Base-by-base conservation (phyloP, 2,797 vertebrate species). In the Phalloptychus januarius region DNA sequence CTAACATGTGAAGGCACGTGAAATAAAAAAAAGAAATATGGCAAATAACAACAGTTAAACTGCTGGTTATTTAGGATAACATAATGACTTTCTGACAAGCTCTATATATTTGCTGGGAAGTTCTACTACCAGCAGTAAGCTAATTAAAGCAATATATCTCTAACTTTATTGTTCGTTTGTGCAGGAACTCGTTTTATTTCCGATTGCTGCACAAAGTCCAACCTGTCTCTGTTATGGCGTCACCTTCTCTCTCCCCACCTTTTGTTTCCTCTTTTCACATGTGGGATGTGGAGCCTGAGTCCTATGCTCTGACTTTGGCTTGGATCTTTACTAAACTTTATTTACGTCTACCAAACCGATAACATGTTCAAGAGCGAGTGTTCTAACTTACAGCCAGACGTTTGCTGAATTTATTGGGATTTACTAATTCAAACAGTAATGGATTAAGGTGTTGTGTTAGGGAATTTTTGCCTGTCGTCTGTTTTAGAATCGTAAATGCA, bases 311-410 rank as follows among this genome's bases (percentile, higher is more conserved):
- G 85, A 77, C 77, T 85, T 86, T 83, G 79, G 16, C 73, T 46
- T 83, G 85, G 79, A 91, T 92, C 87, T 92, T 91, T 88, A 93
- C 93, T 92, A 90, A 93, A 74, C 79, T 76, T 75, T 61, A 92
- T 93, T 93, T 92, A 86, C 89, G 93, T 89, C 76, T 13, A 79
- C 79, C 84, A 93, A 75, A 88, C 84, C 87, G 89, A 83, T 87
- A 81, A 80, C 75, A 50, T 67, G 69, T 36, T 20, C 16, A 33
- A 18, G 16, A 38, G 38, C 10, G 33, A 38, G 61, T 18, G 4
- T 75, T 12, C 7, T 50, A 50, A 75, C 25, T 56, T 0, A 63
- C 48, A 74, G n/a, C n/a, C 28, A n/a, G 16, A 54, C n/a, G 56
- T 79, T 72, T 36, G 33, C 45, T 79, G 7, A 7, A 23, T 50